Conservation (phyloP, 2,797 vertebrate species). For the Eulemur mongoz region DNA sequence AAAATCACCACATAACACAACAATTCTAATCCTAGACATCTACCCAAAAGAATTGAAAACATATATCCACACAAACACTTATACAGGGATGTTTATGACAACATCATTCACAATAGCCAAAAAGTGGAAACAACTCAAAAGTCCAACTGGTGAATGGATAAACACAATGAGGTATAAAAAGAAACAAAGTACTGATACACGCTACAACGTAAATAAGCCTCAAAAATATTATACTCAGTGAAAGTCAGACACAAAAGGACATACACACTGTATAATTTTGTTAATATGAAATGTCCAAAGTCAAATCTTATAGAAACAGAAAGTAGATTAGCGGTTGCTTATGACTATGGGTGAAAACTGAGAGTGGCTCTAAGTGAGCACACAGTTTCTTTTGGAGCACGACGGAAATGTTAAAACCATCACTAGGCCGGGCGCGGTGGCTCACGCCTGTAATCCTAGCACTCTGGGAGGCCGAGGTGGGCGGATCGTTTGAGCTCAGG, state of each 20-base stretch:
- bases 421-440: no score
- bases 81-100: not conserved
- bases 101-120: not conserved
- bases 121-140: not conserved
- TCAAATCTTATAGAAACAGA: not conserved
- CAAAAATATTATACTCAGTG: not conserved
- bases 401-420: not conserved
- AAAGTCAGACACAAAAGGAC: not conserved
- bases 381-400: not conserved
- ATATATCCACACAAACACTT: not conserved
- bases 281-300: not conserved
- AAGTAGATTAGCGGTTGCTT: not conserved
- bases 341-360: not conserved
- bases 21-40: not conserved
- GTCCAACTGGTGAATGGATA: not conserved
- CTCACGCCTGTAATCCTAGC: no score
- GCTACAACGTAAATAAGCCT: not conserved
- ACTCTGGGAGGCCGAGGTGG: no score
- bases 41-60: not conserved
- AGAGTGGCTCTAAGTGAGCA: not conserved
- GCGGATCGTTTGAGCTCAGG: no score
- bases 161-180: not conserved
- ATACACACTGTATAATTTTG: not conserved
- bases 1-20: not conserved
- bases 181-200: not conserved